These are phyloP conservation scores for Campodea augens DNA, from an alignment of 1,140 invertebrate species.

Conservation along the genomic window DNA sequence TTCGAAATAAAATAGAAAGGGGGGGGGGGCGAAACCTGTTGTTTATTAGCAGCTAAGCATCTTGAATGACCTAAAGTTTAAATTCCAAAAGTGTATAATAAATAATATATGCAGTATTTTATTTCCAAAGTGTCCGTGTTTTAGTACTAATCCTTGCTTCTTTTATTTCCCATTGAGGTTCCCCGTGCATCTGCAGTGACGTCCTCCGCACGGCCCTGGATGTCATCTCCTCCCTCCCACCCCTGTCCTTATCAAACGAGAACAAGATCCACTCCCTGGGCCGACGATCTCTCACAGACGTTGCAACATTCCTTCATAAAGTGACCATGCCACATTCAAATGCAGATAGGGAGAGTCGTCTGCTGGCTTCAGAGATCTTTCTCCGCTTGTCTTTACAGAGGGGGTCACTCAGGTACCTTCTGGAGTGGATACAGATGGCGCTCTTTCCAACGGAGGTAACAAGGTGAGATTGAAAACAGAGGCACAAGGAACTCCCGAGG, in stretches of 20 bases:
- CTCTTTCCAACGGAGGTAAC: no score
- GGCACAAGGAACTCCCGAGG: no score
- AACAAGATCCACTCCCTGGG: slow-evolving; percentile 34
- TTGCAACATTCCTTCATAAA: slow-evolving; percentile 33
- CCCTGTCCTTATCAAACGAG: slow-evolving; percentile 38
- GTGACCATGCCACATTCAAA: slow-evolving; percentile 29
- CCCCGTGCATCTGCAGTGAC: slow-evolving; percentile 31
- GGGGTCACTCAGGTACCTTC: slow-evolving; percentile 36
- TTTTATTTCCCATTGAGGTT: no score
- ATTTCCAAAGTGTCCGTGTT: no score
- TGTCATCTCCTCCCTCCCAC: slow-evolving; percentile 34
- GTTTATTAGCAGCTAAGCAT: no score
- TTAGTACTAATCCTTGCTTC: no score
- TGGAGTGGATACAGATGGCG: slow-evolving; percentile 45
- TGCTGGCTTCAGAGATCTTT: slow-evolving; percentile 34
- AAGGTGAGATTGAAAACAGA: no score
- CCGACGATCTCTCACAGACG: slow-evolving; percentile 30
- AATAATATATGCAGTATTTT: no score
- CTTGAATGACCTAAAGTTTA: no score
- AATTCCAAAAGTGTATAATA: no score
- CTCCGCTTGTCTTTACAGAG: slow-evolving; percentile 36
- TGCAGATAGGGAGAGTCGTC: slow-evolving; percentile 29
- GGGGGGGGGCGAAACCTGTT: no score
- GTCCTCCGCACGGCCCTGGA: slow-evolving; percentile 35
- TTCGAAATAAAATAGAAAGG: no score